Conservation (phyloP, 2,888 invertebrate genomes). For the Metopia argyrocephala region DNA sequence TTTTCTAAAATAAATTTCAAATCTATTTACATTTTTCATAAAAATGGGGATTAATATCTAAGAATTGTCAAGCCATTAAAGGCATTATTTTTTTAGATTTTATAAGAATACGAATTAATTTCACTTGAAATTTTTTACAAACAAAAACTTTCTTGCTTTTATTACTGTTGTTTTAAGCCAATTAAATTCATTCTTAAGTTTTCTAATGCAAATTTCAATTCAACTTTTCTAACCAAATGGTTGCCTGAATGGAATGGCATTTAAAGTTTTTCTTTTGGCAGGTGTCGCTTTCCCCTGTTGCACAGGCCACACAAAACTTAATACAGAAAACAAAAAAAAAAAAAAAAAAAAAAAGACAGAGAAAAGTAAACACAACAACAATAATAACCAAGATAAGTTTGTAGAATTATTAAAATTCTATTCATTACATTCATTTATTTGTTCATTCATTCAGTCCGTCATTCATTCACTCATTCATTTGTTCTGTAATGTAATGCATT, state of each 20-base stretch:
- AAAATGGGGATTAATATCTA: too few relatives aligned
- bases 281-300: too few relatives aligned
- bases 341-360: neutral
- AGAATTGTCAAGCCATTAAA: too few relatives aligned
- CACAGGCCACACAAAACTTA: too few relatives aligned
- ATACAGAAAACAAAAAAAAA: neutral
- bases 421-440: conserved; percentile 29
- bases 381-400: neutral
- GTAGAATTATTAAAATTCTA: neutral
- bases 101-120: neutral
- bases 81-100: too few relatives aligned
- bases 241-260: neutral
- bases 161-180: neutral
- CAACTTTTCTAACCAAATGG: neutral
- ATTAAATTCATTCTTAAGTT: neutral
- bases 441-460: neutral
- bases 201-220: neutral
- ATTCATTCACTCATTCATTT: neutral
- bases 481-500: conserved; percentile 1
- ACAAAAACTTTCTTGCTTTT: neutral
- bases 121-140: neutral
- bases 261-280: neutral
- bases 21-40: too few relatives aligned
- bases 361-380: neutral
- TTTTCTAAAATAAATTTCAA: too few relatives aligned